phyloP scores from a whole-genome alignment of 2,797 vertebrate species.

The Valencia hispanica region DNA sequence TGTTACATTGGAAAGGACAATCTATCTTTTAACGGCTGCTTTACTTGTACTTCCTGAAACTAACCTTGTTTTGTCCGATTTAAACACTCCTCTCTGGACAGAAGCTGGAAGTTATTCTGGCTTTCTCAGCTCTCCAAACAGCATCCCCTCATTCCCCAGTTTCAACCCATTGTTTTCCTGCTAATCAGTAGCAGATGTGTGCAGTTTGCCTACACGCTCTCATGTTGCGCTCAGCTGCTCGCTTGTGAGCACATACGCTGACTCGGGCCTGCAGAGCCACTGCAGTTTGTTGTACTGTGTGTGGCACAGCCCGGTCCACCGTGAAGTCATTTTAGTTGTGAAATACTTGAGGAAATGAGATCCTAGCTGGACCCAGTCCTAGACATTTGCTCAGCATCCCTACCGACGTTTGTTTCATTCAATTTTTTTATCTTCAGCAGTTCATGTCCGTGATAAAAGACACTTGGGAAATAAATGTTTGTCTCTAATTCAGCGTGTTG shows the following conservation, averaged over 20 bases:
- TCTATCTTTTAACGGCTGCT: conserved; percentile 10
- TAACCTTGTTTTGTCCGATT: conserved; percentile 21
- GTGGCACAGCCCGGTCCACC: conserved; percentile 18
- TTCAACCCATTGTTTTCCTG: conserved; percentile 57
- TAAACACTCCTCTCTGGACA: background rate
- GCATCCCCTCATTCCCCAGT: conserved; percentile 28
- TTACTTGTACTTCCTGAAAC: conserved; percentile 23
- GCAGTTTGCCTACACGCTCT: conserved; percentile 37
- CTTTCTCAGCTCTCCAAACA: conserved; percentile 30
- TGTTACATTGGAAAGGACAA: background rate
- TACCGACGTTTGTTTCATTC: conserved; percentile 1
- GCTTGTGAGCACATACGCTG: conserved; percentile 23
- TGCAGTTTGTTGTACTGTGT: conserved; percentile 44
- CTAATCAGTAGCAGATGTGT: conserved; percentile 70
- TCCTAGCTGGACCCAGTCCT: conserved; percentile 36
- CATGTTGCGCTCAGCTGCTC: conserved; percentile 31
- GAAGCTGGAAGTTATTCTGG: conserved; percentile 37
- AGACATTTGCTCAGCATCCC: conserved; percentile 11
- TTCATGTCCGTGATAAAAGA: conserved; percentile 11
- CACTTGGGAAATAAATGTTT: conserved; percentile 15
- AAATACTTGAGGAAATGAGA: conserved; percentile 68
- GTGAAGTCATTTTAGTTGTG: conserved; percentile 65
- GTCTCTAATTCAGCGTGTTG: background rate
- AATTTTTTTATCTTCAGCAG: conserved; percentile 18
- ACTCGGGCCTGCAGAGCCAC: conserved; percentile 12